phyloP scores from a whole-genome alignment of 2,113 vertebrate species.

The Copsychus sechellarum region DNA sequence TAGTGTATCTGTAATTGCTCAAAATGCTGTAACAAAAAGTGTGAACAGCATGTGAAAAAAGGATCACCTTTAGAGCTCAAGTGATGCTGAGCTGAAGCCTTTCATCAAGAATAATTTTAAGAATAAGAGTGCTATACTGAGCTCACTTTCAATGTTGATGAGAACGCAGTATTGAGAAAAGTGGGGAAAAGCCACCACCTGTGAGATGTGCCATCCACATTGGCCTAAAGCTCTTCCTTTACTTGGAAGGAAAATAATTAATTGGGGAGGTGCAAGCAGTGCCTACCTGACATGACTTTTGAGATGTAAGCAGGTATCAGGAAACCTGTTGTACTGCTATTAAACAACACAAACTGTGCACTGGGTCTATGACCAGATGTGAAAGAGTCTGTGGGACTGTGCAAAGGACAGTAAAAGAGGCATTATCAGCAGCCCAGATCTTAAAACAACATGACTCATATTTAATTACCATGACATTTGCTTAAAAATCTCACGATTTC shows the following conservation, averaged over 20 bases:
- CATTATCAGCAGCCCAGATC: background rate
- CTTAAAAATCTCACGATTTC: background rate
- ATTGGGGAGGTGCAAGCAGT: background rate
- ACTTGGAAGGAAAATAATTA: background rate
- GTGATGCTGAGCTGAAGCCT: background rate
- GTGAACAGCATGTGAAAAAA: background rate
- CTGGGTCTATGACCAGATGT: background rate
- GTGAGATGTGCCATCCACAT: accelerated
- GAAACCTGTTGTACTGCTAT: background rate
- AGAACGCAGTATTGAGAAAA: background rate
- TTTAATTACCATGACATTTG: constrained; percentile 33
- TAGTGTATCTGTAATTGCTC: background rate
- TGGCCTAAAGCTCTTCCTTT: background rate
- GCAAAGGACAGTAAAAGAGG: constrained; percentile 10
- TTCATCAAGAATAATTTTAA: background rate
- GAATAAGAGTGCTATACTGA: background rate
- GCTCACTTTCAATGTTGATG: background rate
- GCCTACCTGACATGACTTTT: background rate
- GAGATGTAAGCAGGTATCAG: background rate
- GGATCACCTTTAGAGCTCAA: background rate
- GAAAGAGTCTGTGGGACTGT: background rate
- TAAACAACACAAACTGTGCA: background rate
- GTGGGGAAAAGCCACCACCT: background rate
- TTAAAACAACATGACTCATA: constrained; percentile 20
- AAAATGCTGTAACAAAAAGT: background rate